A percentile compares a stretch with the other conserved stretches of the same genome.
Evolutionary conservation across 2,888 invertebrate species (phyloP).

Genomic region (Coleophora deauratella): DNA sequence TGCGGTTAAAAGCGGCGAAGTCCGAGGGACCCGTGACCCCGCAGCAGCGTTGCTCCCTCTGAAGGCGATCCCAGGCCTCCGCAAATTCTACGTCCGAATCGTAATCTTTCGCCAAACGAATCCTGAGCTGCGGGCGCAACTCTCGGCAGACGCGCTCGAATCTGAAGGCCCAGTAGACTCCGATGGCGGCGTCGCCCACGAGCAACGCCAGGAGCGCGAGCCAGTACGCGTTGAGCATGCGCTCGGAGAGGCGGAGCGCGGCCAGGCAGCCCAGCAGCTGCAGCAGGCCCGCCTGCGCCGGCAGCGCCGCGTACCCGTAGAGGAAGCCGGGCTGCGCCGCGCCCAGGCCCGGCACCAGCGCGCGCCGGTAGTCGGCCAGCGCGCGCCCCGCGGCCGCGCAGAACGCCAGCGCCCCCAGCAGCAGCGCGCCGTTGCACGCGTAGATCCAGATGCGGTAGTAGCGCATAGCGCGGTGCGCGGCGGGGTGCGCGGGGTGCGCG

Average conservation of each 20-base stretch:
- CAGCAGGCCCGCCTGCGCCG: slow-evolving; percentile 80
- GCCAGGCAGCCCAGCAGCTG: slow-evolving; percentile 88
- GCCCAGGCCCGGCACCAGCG: slow-evolving; percentile 82
- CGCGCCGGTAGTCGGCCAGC: slow-evolving; percentile 80
- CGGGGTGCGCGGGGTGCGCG: slow-evolving; percentile 68
- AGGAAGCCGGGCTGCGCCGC: slow-evolving; percentile 87
- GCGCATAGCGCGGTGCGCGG: slow-evolving; percentile 78
- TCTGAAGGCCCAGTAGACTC: slow-evolving; percentile 89
- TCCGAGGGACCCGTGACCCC: slow-evolving; percentile 80
- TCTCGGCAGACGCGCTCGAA: slow-evolving; percentile 84
- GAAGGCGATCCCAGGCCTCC: slow-evolving; percentile 84
- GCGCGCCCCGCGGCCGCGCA: slow-evolving; percentile 83
- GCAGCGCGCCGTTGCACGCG: slow-evolving; percentile 91
- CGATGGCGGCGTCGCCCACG: slow-evolving; percentile 88
- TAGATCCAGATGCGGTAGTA: slow-evolving; percentile 95
- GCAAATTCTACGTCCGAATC: slow-evolving; percentile 82
- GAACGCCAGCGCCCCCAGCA: slow-evolving; percentile 87
- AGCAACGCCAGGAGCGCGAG: slow-evolving; percentile 83
- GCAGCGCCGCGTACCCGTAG: slow-evolving; percentile 87
- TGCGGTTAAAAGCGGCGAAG: slow-evolving; percentile 59
- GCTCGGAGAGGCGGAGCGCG: slow-evolving; percentile 85
- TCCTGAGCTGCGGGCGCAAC: slow-evolving; percentile 78
- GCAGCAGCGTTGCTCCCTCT: slow-evolving; percentile 84
- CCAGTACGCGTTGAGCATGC: slow-evolving; percentile 89
- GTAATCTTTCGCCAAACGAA: slow-evolving; percentile 79